Evolutionary conservation across 35 echinoderm and acorn worm species (phyloP), one percentile per base, ranked within the genome.

Genomic region (Strongylocentrotus purpuratus): DNA sequence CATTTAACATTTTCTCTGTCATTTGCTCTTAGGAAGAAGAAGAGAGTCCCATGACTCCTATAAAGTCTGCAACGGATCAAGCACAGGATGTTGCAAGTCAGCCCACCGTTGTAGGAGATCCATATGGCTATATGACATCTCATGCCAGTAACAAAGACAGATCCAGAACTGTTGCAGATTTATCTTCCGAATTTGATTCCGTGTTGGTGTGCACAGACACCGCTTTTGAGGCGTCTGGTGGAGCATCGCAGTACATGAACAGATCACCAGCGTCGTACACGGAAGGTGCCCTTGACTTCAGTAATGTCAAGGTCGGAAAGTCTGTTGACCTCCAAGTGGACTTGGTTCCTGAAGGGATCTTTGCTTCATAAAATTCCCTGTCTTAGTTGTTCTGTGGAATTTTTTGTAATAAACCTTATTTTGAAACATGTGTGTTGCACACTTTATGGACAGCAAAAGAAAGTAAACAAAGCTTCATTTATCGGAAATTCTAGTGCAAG

Each of bases 271-370:
- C 33, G 33, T 13, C 17, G 22, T 52, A 94, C 90, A 71, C 55
- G 22, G 28, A 95, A 31, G 11, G 86, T 46, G 61, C 45, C 2
- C 31, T 97, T 4, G 48, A 97, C 94, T 86, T 91, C 32, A 31
- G 94, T 8, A 92, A 70, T 33, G 90, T 94, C 18, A 94, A 48
- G 10, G 31, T 97, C n/a, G 55, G 85, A 12, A 90, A 94, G 47
- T 86, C 61, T 20, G 86, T 94, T 17, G 13, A 35, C 32, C 85
- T 97, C 33, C 96, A 97, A 59, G 71, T 96, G 12, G 94, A 96
- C 31, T 33, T 41, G 47, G 33, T 97, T 28, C 95, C 92, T 9
- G 94, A 86, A 25, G 87, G 94, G 32, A 94, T 96, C 47, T 78
- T 97, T 15, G 35, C 91, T 2, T 41, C 35, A 41, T 41, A 3